phyloP scores from a whole-genome alignment of 2,113 vertebrate species.

The Lasiurus cinereus region DNA sequence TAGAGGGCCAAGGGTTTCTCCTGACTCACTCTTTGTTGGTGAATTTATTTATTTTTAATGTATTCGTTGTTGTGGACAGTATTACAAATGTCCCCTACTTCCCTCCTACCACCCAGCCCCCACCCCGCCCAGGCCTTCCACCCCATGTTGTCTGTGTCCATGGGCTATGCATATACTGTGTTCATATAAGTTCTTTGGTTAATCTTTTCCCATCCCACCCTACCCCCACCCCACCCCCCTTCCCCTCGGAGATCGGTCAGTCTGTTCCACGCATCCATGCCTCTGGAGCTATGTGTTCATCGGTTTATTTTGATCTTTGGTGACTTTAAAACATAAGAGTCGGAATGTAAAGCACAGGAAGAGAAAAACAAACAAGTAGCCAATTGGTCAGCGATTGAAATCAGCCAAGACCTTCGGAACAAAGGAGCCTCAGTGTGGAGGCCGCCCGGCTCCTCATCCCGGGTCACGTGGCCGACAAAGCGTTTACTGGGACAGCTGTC shows the following conservation, averaged over 20 bases:
- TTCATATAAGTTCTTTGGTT: not conserved
- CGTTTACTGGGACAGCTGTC: not conserved
- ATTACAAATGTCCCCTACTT: not conserved
- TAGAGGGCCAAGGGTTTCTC: not conserved
- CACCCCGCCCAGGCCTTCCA: not conserved
- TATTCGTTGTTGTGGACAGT: not conserved
- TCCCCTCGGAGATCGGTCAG: not conserved
- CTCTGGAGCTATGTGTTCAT: not conserved
- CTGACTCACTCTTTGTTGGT: not conserved
- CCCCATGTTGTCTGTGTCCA: not conserved
- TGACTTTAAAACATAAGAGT: not conserved
- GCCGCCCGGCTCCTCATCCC: not conserved
- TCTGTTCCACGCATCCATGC: not conserved
- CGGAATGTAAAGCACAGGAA: not conserved
- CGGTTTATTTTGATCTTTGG: not conserved
- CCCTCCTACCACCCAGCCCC: too few species aligned
- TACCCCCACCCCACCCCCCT: too few species aligned
- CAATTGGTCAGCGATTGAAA: not conserved
- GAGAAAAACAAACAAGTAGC: not conserved
- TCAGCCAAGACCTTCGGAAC: not conserved
- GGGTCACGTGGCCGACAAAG: not conserved
- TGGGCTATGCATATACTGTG: not conserved
- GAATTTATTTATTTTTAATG: not conserved
- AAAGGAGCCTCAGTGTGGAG: not conserved
- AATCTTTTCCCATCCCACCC: not conserved